Percentiles rank a stretch among this genome's conserved stretches.
Conservation (phyloP, 2,113 vertebrate species). For the Corythaeola cristata region DNA sequence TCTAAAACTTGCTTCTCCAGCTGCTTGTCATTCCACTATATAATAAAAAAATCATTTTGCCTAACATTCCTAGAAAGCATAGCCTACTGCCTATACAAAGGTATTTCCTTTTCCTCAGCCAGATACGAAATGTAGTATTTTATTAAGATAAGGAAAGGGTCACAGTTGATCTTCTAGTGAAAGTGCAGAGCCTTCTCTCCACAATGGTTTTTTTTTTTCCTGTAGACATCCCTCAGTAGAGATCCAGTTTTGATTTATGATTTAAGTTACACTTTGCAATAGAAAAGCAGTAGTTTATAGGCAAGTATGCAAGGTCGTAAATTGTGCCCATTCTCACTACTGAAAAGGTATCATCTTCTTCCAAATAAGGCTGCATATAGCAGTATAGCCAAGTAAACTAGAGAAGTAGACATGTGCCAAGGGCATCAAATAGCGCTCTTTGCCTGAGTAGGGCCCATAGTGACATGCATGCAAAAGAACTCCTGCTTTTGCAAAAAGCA, state of each 20-base stretch:
- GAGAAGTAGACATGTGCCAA: conserved; percentile 15
- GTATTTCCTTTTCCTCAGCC: not conserved
- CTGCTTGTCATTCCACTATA: not conserved
- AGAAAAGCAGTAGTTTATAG: not conserved
- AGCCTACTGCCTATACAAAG: not conserved
- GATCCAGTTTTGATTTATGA: not conserved
- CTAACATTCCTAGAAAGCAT: not conserved
- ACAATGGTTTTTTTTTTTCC: not conserved
- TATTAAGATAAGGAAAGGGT: not conserved
- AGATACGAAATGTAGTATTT: not conserved
- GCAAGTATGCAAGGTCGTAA: not conserved
- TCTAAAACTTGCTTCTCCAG: not conserved
- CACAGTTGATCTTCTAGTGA: not conserved
- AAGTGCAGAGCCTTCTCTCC: not conserved
- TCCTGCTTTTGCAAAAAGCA: conserved; percentile 64
- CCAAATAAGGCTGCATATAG: not conserved
- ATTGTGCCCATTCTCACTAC: not conserved
- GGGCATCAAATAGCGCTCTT: conserved; percentile 21
- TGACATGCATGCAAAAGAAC: conserved; percentile 66
- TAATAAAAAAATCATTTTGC: not conserved
- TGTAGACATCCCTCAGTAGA: not conserved
- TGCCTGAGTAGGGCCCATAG: conserved; percentile 37
- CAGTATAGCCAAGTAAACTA: conserved; percentile 9
- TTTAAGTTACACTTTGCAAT: not conserved
- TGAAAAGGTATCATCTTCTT: not conserved